phyloP scores from a whole-genome alignment of 2,113 vertebrate genomes.

The Amblyopsis rosae region DNA sequence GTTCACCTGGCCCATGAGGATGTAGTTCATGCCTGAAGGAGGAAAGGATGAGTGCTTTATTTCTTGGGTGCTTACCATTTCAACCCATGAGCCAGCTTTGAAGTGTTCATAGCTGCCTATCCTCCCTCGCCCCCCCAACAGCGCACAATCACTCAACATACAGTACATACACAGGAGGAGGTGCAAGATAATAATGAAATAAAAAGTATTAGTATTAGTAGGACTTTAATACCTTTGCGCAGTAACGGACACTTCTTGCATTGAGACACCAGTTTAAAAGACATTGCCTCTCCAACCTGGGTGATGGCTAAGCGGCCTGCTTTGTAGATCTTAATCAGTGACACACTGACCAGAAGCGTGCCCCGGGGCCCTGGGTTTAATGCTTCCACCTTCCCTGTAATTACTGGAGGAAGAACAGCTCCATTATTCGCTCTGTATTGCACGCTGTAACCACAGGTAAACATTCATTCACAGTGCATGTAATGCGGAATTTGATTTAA shows the following conservation, averaged over 20 bases:
- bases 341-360: slow-evolving; percentile 65
- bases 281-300: slow-evolving; percentile 70
- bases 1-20: slow-evolving; percentile 86
- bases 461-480: not conserved
- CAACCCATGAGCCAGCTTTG: too few species aligned
- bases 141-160: too few species aligned
- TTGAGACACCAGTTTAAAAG: slow-evolving; percentile 78
- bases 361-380: slow-evolving; percentile 68
- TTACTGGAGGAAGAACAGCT: slow-evolving; percentile 66
- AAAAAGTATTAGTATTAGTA: too few species aligned
- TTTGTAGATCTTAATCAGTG: slow-evolving; percentile 80
- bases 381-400: slow-evolving; percentile 80
- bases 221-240: slow-evolving; percentile 63
- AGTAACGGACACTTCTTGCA: slow-evolving; percentile 83
- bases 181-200: too few species aligned
- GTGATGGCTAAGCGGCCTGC: slow-evolving; percentile 76
- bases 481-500: not conserved
- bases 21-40: slow-evolving; percentile 77
- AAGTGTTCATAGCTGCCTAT: too few species aligned
- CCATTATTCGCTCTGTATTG: not conserved
- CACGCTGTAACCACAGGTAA: not conserved
- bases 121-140: too few species aligned
- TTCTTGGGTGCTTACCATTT: not conserved
- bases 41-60: not conserved
- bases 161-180: too few species aligned